A percentile compares a stretch with the other conserved stretches of the same genome.
phyloP scores from a whole-genome alignment of 2,113 vertebrate species.

The Nerophis lumbriciformis region DNA sequence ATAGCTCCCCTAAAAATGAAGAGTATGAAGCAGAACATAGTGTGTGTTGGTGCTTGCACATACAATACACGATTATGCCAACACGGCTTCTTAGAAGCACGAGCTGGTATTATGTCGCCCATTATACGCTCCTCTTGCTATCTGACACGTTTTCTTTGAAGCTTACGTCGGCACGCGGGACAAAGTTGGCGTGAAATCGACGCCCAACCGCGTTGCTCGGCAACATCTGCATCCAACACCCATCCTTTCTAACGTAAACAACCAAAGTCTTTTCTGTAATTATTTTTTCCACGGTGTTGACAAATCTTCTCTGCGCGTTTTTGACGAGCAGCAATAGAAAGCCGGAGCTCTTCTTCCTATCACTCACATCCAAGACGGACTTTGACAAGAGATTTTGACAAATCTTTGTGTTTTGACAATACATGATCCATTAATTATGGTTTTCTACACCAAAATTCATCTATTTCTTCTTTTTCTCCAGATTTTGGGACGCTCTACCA shows the following conservation, averaged over 20 bases:
- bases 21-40: slow-evolving; percentile 28
- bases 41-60: slow-evolving; percentile 5
- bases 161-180: slow-evolving; percentile 49
- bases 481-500: no score
- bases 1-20: slow-evolving; percentile 33
- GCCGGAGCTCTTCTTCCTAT: not conserved
- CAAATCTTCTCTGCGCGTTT: slow-evolving; percentile 11
- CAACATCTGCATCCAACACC: slow-evolving; percentile 22
- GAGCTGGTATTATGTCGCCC: slow-evolving; percentile 43
- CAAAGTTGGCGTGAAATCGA: slow-evolving; percentile 64
- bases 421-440: no score
- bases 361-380: not conserved
- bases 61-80: slow-evolving; percentile 48
- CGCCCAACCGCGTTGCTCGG: slow-evolving; percentile 30
- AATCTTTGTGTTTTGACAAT: no score
- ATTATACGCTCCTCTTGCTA: slow-evolving; percentile 54
- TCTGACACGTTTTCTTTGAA: slow-evolving; percentile 59
- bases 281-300: slow-evolving; percentile 31
- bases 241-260: slow-evolving; percentile 20
- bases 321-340: not conserved
- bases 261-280: slow-evolving; percentile 12
- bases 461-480: no score
- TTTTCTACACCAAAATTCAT: no score
- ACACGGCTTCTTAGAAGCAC: slow-evolving; percentile 29
- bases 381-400: not conserved